Base-by-base conservation (phyloP, 2,797 vertebrate species). In the Sitta carolinensis region DNA sequence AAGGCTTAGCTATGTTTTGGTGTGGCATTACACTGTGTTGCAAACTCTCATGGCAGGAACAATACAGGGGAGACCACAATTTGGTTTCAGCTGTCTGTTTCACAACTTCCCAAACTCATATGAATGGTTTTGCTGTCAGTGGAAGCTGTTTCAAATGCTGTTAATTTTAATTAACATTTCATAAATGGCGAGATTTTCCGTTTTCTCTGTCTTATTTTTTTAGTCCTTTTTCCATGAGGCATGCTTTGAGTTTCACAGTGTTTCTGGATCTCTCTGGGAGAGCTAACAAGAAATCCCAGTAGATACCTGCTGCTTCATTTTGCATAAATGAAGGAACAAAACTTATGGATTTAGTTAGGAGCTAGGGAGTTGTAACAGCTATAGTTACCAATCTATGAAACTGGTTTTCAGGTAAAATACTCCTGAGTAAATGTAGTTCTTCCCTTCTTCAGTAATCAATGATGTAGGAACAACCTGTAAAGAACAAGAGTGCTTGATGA, bases 191-290 rank as follows among this genome's bases (percentile, higher is more conserved):
- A 15, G 19, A 61, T 36, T 45, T 67, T 85, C 50, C 16, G 50
- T 89, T 87, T 89, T 84, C 61, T 70, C 30, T 66, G 23, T 62
- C 58, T 91, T 76, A 69, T 50, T 88, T 89, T 76, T 92, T 70
- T 12, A 48, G 66, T 27, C 34, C 20, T 89, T 94, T 94, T 93
- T 67, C n/a, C 78, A 74, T 5, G 54, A 89, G 42, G 22, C 26
- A 5, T 40, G n/a, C 61, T 95, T 94, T 95, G 79, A 87, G 36
- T 25, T 50, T 75, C 25, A 30, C 52, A 70, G 34, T 58, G 51
- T 34, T 94, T 61, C 74, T 95, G 25, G 18, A 54, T 63, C 84
- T 68, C 88, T 87, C 79, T 63, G 45, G 34, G 78, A 95, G 82
- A 81, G 12, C 22, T 59, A 67, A 30, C 20, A 57, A 26, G 48